These are phyloP conservation scores for Vireo griseus DNA, from an alignment of 2,797 vertebrate genomes.

Conservation along the genomic window DNA sequence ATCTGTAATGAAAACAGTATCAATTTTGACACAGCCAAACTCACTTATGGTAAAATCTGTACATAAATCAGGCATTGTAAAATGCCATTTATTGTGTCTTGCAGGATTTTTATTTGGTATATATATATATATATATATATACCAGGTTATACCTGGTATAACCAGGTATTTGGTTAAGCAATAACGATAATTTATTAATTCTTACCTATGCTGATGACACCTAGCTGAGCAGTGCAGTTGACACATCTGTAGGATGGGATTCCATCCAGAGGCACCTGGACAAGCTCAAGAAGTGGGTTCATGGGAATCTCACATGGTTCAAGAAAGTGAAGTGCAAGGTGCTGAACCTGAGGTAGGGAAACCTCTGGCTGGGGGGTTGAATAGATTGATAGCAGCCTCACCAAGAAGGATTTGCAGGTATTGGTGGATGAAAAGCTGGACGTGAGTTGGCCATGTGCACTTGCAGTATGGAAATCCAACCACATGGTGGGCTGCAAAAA, in stretches of 20 bases:
- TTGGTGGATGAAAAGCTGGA: not conserved
- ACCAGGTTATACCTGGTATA: no score
- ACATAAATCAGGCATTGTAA: not conserved
- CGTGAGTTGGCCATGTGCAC: not conserved
- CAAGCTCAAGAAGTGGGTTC: not conserved
- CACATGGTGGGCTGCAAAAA: not conserved
- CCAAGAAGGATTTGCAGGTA: not conserved
- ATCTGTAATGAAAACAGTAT: not conserved
- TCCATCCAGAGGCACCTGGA: not conserved
- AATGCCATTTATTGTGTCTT: not conserved
- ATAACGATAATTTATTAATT: not conserved
- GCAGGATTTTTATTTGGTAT: not conserved
- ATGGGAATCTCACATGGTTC: not conserved
- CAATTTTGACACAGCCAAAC: not conserved
- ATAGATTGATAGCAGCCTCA: not conserved
- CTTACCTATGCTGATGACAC: not conserved
- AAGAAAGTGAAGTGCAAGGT: not conserved
- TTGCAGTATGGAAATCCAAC: not conserved
- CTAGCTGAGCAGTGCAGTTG: not conserved
- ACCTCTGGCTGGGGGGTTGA: fast-evolving
- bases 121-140: no score
- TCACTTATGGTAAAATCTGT: not conserved
- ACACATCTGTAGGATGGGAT: not conserved
- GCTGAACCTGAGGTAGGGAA: not conserved
- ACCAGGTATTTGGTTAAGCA: not conserved